Percentiles rank a stretch among this genome's conserved stretches.
Conservation (phyloP, 2,888 invertebrate genomes). For the Geophilus truncorum region DNA sequence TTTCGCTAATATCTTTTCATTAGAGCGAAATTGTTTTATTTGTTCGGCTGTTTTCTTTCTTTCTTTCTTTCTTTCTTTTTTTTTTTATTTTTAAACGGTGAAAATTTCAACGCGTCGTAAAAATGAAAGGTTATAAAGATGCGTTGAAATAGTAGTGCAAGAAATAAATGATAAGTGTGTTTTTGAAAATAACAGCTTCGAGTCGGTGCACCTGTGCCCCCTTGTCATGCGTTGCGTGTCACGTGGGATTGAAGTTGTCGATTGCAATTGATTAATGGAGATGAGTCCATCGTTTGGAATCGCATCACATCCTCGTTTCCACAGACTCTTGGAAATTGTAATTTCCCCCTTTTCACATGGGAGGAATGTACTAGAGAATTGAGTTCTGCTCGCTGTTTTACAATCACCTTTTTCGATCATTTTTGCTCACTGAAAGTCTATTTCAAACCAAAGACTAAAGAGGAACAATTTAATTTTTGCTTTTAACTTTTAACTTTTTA, state of each 20-base stretch:
- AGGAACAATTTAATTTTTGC: not conserved
- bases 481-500: no score
- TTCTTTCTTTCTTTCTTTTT: not conserved
- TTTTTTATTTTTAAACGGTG: not conserved
- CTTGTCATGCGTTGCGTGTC: constrained; percentile 9
- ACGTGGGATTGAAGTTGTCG: constrained; percentile 13
- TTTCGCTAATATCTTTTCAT: constrained; percentile 30
- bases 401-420: not conserved
- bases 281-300: constrained; percentile 15
- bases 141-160: not conserved
- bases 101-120: not conserved
- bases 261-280: constrained; percentile 27
- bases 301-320: constrained; percentile 16
- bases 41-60: not conserved
- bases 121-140: not conserved
- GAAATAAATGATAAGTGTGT: not conserved
- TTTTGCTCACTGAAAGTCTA: not conserved
- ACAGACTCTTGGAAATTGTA: constrained; percentile 21
- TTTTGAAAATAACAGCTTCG: not conserved
- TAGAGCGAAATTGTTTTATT: constrained; percentile 6
- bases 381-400: constrained; percentile 11
- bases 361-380: constrained; percentile 22
- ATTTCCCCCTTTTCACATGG: constrained; percentile 2
- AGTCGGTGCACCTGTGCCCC: not conserved
- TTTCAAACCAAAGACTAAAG: not conserved